A percentile compares a stretch with the other conserved stretches of the same genome.
phyloP scores from a whole-genome alignment of 2,797 vertebrate species.

The Acomys russatus region DNA sequence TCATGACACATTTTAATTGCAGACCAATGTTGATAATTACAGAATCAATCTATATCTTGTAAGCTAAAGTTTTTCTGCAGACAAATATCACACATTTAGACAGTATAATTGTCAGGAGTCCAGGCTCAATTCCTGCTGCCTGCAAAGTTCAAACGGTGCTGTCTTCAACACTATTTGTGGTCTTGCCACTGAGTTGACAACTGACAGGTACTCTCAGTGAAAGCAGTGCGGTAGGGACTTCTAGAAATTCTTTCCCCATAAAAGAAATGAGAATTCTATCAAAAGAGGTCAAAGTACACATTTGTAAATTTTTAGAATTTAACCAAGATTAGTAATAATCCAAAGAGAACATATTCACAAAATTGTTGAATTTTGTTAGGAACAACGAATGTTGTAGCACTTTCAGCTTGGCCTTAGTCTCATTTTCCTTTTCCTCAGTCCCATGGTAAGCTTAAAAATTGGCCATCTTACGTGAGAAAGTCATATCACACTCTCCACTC shows the following conservation, averaged over 20 bases:
- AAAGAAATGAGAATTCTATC: conserved; percentile 23
- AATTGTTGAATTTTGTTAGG: background rate
- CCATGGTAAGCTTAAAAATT: background rate
- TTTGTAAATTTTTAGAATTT: conserved; percentile 19
- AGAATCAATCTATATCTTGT: background rate
- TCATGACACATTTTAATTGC: background rate
- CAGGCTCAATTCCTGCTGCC: background rate
- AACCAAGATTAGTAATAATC: background rate
- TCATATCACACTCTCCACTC: too few species aligned
- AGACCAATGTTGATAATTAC: background rate
- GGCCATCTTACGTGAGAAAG: too few species aligned
- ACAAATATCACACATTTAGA: background rate
- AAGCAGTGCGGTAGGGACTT: background rate
- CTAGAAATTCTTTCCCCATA: background rate
- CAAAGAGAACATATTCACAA: background rate
- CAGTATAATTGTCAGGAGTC: background rate
- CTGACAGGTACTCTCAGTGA: background rate
- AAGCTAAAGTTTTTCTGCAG: background rate
- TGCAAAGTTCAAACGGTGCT: background rate
- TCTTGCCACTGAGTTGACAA: background rate
- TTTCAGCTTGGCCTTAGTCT: background rate
- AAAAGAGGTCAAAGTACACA: background rate
- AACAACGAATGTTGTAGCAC: background rate
- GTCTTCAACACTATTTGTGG: background rate
- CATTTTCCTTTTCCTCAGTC: background rate